phyloP scores from a whole-genome alignment of 2,888 invertebrate species.

The Carterocephalus palaemon region DNA sequence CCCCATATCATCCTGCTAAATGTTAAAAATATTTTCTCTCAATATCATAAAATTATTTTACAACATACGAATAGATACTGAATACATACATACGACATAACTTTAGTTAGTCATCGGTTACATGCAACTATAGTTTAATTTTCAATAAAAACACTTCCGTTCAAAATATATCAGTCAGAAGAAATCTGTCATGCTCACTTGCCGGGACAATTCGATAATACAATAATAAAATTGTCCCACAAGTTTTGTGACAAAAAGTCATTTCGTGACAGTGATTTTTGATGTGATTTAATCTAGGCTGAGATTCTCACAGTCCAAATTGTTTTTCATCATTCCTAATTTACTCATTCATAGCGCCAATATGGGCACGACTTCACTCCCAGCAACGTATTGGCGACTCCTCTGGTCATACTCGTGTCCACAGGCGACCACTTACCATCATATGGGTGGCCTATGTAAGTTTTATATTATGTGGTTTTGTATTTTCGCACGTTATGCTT shows the following conservation, averaged over 20 bases:
- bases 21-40: too few relatives aligned
- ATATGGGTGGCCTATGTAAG: too few relatives aligned
- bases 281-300: slow-evolving; percentile 67
- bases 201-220: slow-evolving; percentile 52
- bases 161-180: slow-evolving; percentile 38
- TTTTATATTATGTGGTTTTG: too few relatives aligned
- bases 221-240: slow-evolving; percentile 56
- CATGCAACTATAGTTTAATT: slow-evolving; percentile 26
- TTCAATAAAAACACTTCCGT: slow-evolving; percentile 36
- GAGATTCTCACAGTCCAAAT: slow-evolving; percentile 72
- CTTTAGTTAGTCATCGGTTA: slow-evolving; percentile 10
- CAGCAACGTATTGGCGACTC: too few relatives aligned
- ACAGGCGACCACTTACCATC: too few relatives aligned
- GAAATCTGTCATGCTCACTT: slow-evolving; percentile 57
- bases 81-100: too few relatives aligned
- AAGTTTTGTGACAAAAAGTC: slow-evolving; percentile 60
- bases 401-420: too few relatives aligned
- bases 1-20: too few relatives aligned
- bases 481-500: too few relatives aligned
- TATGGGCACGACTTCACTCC: too few relatives aligned
- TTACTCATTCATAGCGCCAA: slow-evolving; percentile 5
- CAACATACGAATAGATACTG: too few relatives aligned
- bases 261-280: slow-evolving; percentile 72
- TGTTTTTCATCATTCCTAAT: slow-evolving; percentile 49
- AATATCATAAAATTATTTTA: too few relatives aligned